These are phyloP conservation scores for Notolepis coatsorum DNA, from an alignment of 2,797 vertebrate genomes.

Conservation along the genomic window DNA sequence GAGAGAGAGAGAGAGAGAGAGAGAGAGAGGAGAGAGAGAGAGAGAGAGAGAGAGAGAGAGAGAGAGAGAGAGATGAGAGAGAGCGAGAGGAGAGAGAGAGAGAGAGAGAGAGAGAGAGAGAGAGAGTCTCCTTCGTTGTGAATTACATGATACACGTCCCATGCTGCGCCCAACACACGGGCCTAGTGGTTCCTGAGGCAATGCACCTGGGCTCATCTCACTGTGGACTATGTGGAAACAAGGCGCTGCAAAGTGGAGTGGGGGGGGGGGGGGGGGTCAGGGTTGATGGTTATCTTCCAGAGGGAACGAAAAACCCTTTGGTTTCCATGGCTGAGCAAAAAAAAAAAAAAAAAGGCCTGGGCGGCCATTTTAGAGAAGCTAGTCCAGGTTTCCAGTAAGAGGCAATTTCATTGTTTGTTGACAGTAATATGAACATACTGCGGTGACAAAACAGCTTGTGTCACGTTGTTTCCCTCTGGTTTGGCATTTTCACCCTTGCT, in stretches of 20 bases:
- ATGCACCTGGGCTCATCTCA: constrained; percentile 84
- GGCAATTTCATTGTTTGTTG: constrained; percentile 51
- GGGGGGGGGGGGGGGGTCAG: constrained; percentile 65
- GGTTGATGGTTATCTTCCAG: constrained; percentile 73
- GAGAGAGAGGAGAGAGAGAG: too few relatives aligned
- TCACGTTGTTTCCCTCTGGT: constrained; percentile 39
- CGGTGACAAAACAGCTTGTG: constrained; percentile 46
- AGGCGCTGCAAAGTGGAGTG: constrained; percentile 70
- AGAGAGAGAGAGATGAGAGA: too few relatives aligned
- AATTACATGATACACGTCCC: constrained; percentile 82
- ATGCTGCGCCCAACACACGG: constrained; percentile 65
- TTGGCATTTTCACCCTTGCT: constrained; percentile 28
- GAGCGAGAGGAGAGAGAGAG: too few relatives aligned
- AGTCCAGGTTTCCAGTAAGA: constrained; percentile 54
- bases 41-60: too few relatives aligned
- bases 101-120: constrained; percentile 30
- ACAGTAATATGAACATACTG: constrained; percentile 50
- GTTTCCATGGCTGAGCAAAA: constrained; percentile 63
- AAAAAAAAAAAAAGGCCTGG: too few relatives aligned
- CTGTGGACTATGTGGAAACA: constrained; percentile 72
- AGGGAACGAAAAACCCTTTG: constrained; percentile 57
- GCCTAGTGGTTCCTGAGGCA: constrained; percentile 74
- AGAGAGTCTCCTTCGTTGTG: constrained; percentile 63
- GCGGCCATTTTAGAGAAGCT: constrained; percentile 46
- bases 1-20: too few relatives aligned